phyloP scores from a whole-genome alignment of 1,140 invertebrate species.

The Drosophila teissieri region DNA sequence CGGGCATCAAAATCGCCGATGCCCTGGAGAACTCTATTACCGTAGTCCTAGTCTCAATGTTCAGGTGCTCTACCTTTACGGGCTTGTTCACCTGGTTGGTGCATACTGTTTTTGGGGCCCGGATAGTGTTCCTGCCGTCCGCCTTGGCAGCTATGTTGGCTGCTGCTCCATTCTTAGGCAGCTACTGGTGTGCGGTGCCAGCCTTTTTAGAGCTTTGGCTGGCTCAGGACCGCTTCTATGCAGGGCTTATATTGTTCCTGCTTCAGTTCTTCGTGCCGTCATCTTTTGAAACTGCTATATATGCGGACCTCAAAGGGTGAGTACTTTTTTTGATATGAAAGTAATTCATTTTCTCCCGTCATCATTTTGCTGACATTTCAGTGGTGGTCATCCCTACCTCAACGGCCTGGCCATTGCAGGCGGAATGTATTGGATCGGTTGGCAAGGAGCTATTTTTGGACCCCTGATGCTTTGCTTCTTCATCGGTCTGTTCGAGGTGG shows the following conservation, averaged over 20 bases:
- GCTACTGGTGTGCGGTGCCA: constrained; percentile 97
- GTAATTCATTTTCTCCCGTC: neutral
- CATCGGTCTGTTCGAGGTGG: constrained; percentile 83
- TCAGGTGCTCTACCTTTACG: constrained; percentile 98
- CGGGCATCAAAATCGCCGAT: constrained; percentile 90
- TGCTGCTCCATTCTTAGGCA: constrained; percentile 96
- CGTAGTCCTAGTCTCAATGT: constrained; percentile 95
- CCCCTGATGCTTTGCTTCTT: constrained; percentile 94
- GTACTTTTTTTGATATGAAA: constrained; percentile 35
- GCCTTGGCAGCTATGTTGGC: constrained; percentile 96
- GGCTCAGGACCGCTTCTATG: constrained; percentile 91
- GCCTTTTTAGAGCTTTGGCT: constrained; percentile 97
- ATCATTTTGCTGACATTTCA: constrained; percentile 84
- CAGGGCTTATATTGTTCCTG: constrained; percentile 91
- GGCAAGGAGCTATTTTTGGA: constrained; percentile 98
- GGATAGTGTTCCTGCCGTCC: constrained; percentile 97
- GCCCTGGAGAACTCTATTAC: constrained; percentile 89
- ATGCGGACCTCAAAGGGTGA: constrained; percentile 98
- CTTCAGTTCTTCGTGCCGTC: constrained; percentile 95
- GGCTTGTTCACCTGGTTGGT: constrained; percentile 99
- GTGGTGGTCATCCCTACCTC: constrained; percentile 98
- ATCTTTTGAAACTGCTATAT: constrained; percentile 97
- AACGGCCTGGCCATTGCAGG: constrained; percentile 99
- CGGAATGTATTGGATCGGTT: constrained; percentile 98
- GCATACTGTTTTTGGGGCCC: constrained; percentile 97